These are phyloP conservation scores for Anarrhichthys ocellatus DNA, from an alignment of 2,113 vertebrate genomes.

Conservation along the genomic window DNA sequence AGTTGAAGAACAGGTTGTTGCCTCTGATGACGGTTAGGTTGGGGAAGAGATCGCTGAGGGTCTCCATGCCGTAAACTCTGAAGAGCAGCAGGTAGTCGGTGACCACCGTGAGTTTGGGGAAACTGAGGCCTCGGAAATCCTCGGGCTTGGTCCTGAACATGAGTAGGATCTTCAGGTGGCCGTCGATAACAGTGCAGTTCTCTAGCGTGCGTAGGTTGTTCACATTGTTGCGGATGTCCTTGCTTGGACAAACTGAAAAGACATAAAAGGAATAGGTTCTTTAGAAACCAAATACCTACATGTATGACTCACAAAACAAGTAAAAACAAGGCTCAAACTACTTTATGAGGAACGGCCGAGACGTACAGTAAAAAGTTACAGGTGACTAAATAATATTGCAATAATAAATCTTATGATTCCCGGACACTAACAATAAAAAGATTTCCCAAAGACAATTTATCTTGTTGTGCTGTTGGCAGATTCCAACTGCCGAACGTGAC, in stretches of 20 bases:
- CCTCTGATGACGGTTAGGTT: conserved; percentile 97
- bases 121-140: conserved; percentile 92
- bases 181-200: conserved; percentile 97
- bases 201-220: conserved; percentile 87
- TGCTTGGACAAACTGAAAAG: conserved; percentile 90
- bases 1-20: conserved; percentile 96
- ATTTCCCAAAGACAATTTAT: conserved; percentile 18
- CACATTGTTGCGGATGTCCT: conserved; percentile 95
- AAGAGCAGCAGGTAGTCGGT: conserved; percentile 96
- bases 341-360: not conserved
- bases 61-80: conserved; percentile 94
- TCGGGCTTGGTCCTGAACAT: conserved; percentile 94
- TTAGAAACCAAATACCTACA: conserved; percentile 16
- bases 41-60: conserved; percentile 92
- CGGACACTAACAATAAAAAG: conserved; percentile 1
- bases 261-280: not conserved
- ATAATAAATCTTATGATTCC: conserved; percentile 20
- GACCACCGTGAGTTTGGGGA: conserved; percentile 91
- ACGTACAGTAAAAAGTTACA: not conserved
- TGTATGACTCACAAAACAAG: not conserved
- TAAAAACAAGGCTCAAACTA: not conserved
- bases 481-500: conserved; percentile 36
- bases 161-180: conserved; percentile 94
- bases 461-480: conserved; percentile 15
- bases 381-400: not conserved